Base-by-base conservation (phyloP, 2,888 invertebrate genomes). In the Smittia sp. region DNA sequence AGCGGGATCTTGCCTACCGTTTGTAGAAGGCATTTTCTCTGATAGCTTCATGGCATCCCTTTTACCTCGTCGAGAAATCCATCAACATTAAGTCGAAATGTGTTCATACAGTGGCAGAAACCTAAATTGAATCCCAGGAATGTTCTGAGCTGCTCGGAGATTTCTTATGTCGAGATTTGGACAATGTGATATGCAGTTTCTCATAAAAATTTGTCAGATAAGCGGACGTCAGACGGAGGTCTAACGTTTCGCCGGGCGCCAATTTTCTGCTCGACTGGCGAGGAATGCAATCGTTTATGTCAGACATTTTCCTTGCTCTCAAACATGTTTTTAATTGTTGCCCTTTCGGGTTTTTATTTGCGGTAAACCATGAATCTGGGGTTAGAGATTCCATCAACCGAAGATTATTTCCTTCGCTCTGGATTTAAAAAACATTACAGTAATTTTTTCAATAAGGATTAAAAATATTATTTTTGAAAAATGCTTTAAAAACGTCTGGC, bases 361-460 rank as follows among this genome's bases (percentile, higher is more conserved):
- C 13, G 67, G 67, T 67, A 9, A 22, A 41, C 67, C 67, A 38
- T 20, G 25, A 46, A 15, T 20, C 22, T 58, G 58, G 46, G 46
- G 46, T 22, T 58, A 22, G 20, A 58, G 13, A 58, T 46, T 46
- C 11, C 46, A 11, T 13, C 15, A 46, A 9, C 46, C n/a, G 4
- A 32, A 65, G 65, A 32, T 20, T 18, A 39, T 18, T 39, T 67
- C 20, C 22, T 27, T n/a, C 13, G 25, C 22, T 65, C 27, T 65
- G 67, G 67, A 67, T 67, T 67, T 67, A 67, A 39, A 67, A 67
- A 67, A 67, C 67, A 67, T 67, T 67, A 67, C 67, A 63, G 63
- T 63, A 63, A 63, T 67, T 67, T 67, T 67, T 67, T 67, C 67
- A 67, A 67, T 67, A 67, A 67, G 67, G 67, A 67, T 67, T 67